These are phyloP conservation scores for Coptotermes formosanus DNA, from an alignment of 1,140 invertebrate genomes.

Conservation along the genomic window DNA sequence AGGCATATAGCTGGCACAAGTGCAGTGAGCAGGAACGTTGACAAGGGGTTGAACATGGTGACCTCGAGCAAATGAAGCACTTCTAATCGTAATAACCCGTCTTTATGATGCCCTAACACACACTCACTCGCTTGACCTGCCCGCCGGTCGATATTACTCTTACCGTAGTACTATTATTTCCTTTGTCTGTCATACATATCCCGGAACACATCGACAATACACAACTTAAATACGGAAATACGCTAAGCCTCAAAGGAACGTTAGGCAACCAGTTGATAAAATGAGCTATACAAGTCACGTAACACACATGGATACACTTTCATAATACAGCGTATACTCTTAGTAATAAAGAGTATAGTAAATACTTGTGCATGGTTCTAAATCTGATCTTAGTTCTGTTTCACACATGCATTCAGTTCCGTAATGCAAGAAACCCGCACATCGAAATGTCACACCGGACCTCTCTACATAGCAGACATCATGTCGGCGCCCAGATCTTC, in stretches of 20 bases:
- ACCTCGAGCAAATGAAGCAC: not conserved
- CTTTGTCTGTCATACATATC: not conserved
- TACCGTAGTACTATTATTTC: not conserved
- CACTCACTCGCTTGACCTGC: not conserved
- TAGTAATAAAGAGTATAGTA: not conserved
- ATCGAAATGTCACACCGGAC: not conserved
- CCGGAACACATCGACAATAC: not conserved
- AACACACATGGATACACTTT: not conserved
- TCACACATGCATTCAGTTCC: not conserved
- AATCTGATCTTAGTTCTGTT: not conserved
- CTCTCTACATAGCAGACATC: constrained; percentile 1
- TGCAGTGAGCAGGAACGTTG: not conserved
- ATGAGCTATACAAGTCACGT: not conserved
- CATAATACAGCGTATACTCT: not conserved
- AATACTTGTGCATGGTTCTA: not conserved
- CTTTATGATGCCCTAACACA: not conserved
- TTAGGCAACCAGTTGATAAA: not conserved
- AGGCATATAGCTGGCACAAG: not conserved
- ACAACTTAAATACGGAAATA: not conserved
- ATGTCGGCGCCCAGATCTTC: not conserved
- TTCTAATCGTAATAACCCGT: not conserved
- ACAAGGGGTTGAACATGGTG: not conserved
- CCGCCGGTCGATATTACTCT: not conserved
- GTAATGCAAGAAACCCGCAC: not conserved
- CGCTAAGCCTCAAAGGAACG: not conserved